Evolutionary conservation across 1,140 invertebrate genomes (phyloP), one percentile per base, ranked within the genome.

Genomic region (Drosophila persimilis): DNA sequence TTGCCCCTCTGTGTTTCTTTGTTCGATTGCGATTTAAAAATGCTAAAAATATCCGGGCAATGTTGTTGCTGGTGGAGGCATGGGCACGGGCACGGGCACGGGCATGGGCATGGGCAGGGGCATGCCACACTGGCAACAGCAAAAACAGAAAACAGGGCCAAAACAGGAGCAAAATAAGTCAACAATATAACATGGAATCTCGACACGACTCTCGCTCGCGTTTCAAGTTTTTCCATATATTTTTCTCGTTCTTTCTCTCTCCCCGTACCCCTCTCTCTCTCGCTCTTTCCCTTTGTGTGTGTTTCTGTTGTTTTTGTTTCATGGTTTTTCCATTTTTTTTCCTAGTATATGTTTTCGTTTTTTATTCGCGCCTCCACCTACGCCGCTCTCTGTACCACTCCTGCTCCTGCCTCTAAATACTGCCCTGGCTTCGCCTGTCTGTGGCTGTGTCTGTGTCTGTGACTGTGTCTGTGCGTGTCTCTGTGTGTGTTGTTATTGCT

Each of bases 41-140:
- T 85, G 80, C 80, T 84, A 84, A 85, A 84, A 84, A 84, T 84
- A 84, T 80, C 66, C 50, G 59, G 50, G 58, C 72, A 66, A 65
- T 43, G 39, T 52, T 24, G 63, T 39, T 39, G 35, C 11, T 39
- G 11, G 3, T 39, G 3, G 31, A 3, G 3, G 3, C 2, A 5
- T 4, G 13, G 2, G 8, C 8, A 47, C 11, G 20, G 20, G 20
- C 35, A 39, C 11, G 35, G 15, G 44, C 29, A 29, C 22, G 24
- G 24, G 24, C n/a, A 44, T n/a, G 11, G 5, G n/a, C n/a, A 44
- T n/a, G 41, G 11, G n/a, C 20, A 47, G 11, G 20, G 20, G 46
- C 35, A 39, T 39, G 35, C 35, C 35, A 13, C 46, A 22, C 6
- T 48, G 29, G 4, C 47, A 46, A 9, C 15, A 39, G n/a, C 26